phyloP scores from a whole-genome alignment of 2,888 invertebrate genomes.

The Peribatodes rhomboidaria region DNA sequence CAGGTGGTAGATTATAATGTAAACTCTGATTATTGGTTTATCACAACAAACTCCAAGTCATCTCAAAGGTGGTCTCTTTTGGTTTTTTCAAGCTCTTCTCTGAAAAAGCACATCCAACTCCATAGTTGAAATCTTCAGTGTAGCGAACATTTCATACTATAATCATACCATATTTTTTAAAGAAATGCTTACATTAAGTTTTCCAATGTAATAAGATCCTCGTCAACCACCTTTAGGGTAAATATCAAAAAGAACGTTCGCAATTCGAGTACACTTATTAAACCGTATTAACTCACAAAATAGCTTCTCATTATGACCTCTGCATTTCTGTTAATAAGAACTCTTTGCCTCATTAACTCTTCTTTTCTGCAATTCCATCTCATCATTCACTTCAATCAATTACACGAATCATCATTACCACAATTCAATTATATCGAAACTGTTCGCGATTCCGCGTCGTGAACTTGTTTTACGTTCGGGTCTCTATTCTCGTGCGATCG shows the following conservation, averaged over 20 bases:
- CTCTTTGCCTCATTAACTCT: slow-evolving; percentile 15
- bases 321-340: slow-evolving; percentile 4
- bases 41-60: too few species aligned
- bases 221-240: background rate
- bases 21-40: too few species aligned
- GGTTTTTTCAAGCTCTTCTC: too few species aligned
- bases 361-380: slow-evolving; percentile 12
- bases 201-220: background rate
- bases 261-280: slow-evolving; percentile 3
- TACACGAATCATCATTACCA: slow-evolving; percentile 22
- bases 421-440: slow-evolving; percentile 25
- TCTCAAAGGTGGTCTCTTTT: too few species aligned
- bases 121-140: too few species aligned
- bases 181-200: background rate
- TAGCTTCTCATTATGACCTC: slow-evolving; percentile 19
- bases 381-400: slow-evolving; percentile 29
- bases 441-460: slow-evolving; percentile 37
- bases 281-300: slow-evolving; percentile 19
- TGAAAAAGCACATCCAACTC: too few species aligned
- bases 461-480: slow-evolving; percentile 21
- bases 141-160: too few species aligned
- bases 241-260: slow-evolving; percentile 4
- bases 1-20: too few species aligned
- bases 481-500: slow-evolving; percentile 1
- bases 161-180: background rate